Evolutionary conservation across 2,888 invertebrate genomes (phyloP).

Genomic region (Onthophagus sagittarius): DNA sequence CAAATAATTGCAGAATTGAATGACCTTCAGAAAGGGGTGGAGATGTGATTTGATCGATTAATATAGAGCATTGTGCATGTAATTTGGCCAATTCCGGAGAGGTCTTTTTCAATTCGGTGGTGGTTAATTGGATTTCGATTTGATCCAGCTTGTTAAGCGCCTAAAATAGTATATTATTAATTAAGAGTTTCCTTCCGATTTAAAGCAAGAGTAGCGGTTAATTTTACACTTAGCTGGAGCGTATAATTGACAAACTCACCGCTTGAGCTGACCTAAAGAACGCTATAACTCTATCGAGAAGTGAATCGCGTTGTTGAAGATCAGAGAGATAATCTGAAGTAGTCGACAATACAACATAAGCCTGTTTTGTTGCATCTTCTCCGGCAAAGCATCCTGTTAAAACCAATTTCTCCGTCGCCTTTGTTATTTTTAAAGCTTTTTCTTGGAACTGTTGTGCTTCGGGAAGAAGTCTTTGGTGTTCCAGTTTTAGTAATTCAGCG

Average conservation of each 20-base stretch:
- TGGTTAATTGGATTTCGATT: constrained; percentile 68
- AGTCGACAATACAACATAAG: constrained; percentile 62
- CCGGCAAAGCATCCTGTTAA: constrained; percentile 67
- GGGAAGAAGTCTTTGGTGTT: constrained; percentile 64
- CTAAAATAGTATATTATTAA: constrained; percentile 42
- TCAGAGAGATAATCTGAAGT: constrained; percentile 68
- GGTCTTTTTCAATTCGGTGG: constrained; percentile 59
- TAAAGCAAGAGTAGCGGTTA: not conserved
- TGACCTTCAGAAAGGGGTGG: constrained; percentile 70
- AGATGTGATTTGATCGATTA: constrained; percentile 64
- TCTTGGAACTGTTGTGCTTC: constrained; percentile 74
- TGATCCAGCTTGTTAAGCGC: constrained; percentile 70
- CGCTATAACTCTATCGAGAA: constrained; percentile 63
- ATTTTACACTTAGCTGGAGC: not conserved
- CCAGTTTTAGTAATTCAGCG: constrained; percentile 63
- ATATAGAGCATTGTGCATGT: constrained; percentile 61
- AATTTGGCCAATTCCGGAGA: constrained; percentile 65
- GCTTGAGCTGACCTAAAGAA: constrained; percentile 69
- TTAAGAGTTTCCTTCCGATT: not conserved
- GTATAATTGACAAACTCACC: constrained; percentile 43
- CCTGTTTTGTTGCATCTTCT: constrained; percentile 62
- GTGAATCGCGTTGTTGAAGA: constrained; percentile 65
- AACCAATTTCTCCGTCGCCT: constrained; percentile 72
- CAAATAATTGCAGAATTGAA: constrained; percentile 65
- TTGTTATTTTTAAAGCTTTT: constrained; percentile 69